A percentile compares a stretch with the other conserved stretches of the same genome.
phyloP scores from a whole-genome alignment of 2,888 invertebrate genomes.

The Drosophila meridionalis region DNA sequence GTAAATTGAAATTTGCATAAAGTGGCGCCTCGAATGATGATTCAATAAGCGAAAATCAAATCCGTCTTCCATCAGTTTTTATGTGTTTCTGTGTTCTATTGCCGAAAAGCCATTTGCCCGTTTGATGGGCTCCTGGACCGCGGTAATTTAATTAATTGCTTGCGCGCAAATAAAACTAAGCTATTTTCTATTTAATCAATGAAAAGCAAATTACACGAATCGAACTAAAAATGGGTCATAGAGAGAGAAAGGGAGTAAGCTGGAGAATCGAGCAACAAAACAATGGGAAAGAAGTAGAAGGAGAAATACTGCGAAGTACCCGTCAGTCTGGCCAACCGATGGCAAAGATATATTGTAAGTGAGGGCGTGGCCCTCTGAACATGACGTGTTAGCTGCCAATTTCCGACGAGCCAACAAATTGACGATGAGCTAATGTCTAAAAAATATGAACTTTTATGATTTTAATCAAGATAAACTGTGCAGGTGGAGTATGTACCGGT shows the following conservation, averaged over 20 bases:
- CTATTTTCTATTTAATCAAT: slow-evolving; percentile 75
- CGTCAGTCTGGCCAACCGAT: slow-evolving; percentile 57
- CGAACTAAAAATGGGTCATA: slow-evolving; percentile 18
- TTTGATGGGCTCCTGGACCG: slow-evolving; percentile 39
- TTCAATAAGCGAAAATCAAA: slow-evolving; percentile 66
- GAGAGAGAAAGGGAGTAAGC: slow-evolving; percentile 31
- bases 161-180: slow-evolving; percentile 66
- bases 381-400: slow-evolving; percentile 72
- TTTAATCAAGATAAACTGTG: background rate
- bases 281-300: slow-evolving; percentile 1
- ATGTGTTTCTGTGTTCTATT: slow-evolving; percentile 25
- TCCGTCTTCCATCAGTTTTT: slow-evolving; percentile 22
- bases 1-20: slow-evolving; percentile 74
- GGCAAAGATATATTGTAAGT: slow-evolving; percentile 19
- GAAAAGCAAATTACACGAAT: slow-evolving; percentile 56
- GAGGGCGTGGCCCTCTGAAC: slow-evolving; percentile 39
- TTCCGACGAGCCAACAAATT: slow-evolving; percentile 60
- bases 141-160: slow-evolving; percentile 74
- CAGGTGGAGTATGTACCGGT: background rate
- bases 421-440: slow-evolving; percentile 63
- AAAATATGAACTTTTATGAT: slow-evolving; percentile 51
- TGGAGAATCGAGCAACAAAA: slow-evolving; percentile 5
- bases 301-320: slow-evolving; percentile 17
- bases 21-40: slow-evolving; percentile 63
- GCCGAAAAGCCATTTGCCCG: slow-evolving; percentile 28